These are phyloP conservation scores for Cnemophilus loriae DNA, from an alignment of 2,113 vertebrate species.

Conservation along the genomic window DNA sequence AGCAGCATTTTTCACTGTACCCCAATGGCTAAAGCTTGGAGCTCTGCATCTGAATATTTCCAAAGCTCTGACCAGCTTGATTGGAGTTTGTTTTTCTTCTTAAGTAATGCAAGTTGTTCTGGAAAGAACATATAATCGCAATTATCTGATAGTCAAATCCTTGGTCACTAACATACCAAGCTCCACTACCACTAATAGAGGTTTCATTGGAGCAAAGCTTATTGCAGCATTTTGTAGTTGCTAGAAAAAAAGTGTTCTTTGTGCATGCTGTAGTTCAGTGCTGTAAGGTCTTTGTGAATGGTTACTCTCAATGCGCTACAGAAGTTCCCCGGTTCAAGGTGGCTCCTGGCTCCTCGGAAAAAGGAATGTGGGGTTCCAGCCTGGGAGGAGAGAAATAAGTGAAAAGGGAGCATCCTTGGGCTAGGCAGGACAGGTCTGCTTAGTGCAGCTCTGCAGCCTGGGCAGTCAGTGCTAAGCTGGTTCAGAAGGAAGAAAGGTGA, in stretches of 20 bases:
- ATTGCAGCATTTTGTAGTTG: conserved; percentile 48
- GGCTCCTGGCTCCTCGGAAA: conserved; percentile 52
- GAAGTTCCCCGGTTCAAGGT: conserved; percentile 52
- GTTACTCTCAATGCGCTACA: conserved; percentile 59
- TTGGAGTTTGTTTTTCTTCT: conserved; percentile 45
- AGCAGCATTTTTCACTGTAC: not conserved
- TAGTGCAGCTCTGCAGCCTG: not conserved
- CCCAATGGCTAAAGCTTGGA: not conserved
- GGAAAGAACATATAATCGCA: not conserved
- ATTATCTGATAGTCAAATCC: not conserved
- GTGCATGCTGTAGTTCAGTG: conserved; percentile 58
- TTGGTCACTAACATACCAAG: not conserved
- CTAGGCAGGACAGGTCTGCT: conserved; percentile 24
- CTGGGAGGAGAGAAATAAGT: conserved; percentile 61
- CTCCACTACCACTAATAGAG: not conserved
- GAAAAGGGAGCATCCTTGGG: conserved; percentile 13
- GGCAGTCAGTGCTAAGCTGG: not conserved
- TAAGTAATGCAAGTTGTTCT: conserved; percentile 28
- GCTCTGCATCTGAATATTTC: conserved; percentile 10
- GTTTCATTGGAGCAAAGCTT: conserved; percentile 1
- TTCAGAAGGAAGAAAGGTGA: conserved; percentile 20
- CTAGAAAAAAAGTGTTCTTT: conserved; percentile 56
- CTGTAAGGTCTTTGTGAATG: conserved; percentile 57
- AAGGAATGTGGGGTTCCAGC: conserved; percentile 45
- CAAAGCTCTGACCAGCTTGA: conserved; percentile 19